These are phyloP conservation scores for Phrixothrix hirtus DNA, from an alignment of 2,888 invertebrate species.

Conservation along the genomic window DNA sequence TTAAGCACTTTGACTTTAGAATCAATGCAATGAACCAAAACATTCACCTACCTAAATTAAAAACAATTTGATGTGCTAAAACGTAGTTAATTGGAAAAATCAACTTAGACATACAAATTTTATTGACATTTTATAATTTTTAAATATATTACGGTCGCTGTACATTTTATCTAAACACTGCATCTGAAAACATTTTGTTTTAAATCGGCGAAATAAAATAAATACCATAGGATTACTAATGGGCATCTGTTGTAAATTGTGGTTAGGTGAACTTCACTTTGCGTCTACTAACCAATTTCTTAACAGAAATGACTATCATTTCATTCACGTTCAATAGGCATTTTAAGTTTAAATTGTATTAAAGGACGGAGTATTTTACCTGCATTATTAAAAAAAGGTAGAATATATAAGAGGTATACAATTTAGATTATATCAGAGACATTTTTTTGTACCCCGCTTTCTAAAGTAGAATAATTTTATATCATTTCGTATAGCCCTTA, in stretches of 20 bases:
- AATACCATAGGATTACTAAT: neutral
- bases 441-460: slow-evolving; percentile 38
- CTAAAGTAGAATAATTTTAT: slow-evolving; percentile 40
- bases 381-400: neutral
- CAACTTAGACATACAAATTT: no score
- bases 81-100: no score
- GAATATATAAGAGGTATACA: slow-evolving; percentile 31
- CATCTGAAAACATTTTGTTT: no score
- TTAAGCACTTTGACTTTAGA: no score
- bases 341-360: neutral
- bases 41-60: neutral
- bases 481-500: slow-evolving; percentile 39
- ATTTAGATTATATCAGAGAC: slow-evolving; percentile 39
- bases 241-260: neutral
- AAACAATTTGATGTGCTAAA: no score
- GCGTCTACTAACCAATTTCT: neutral
- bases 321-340: neutral
- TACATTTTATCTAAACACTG: no score
- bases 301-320: neutral
- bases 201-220: no score
- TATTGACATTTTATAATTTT: no score
- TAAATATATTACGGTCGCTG: no score
- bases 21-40: no score
- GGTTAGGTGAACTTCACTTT: neutral
- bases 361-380: neutral